Conservation (phyloP, 1,140 invertebrate species). For the Charaxes varanes region DNA sequence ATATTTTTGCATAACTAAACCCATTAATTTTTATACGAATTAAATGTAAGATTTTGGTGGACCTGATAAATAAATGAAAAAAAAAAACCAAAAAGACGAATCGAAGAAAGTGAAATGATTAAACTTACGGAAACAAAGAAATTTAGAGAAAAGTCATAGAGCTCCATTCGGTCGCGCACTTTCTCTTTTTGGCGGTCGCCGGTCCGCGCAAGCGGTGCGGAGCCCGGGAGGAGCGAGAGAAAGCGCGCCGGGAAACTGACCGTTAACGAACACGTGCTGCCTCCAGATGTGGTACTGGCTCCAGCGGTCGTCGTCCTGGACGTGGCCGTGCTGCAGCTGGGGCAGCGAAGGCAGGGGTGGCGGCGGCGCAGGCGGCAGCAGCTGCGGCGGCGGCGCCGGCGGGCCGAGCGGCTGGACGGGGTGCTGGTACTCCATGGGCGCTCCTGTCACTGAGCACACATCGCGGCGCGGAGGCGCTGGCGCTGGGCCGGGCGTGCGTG, state of each 20-base stretch:
- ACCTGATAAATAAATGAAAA: too few species aligned
- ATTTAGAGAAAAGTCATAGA: too few species aligned
- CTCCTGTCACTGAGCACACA: constrained; percentile 53
- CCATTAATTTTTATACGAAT: too few species aligned
- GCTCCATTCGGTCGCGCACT: too few species aligned
- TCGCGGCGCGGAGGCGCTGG: constrained; percentile 44
- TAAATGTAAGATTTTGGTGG: too few species aligned
- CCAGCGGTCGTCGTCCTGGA: constrained; percentile 72
- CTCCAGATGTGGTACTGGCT: constrained; percentile 77
- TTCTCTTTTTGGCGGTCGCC: too few species aligned
- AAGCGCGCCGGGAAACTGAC: constrained; percentile 63
- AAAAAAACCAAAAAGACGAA: too few species aligned
- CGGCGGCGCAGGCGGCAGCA: constrained; percentile 45
- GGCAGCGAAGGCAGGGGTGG: constrained; percentile 60
- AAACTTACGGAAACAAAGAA: too few species aligned
- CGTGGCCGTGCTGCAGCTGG: constrained; percentile 60
- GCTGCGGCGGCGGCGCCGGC: constrained; percentile 53
- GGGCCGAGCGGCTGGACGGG: constrained; percentile 49
- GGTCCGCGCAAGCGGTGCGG: constrained; percentile 16
- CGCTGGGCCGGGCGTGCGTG: constrained; percentile 38
- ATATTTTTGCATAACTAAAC: too few species aligned
- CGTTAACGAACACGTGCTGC: constrained; percentile 77
- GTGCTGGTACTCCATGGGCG: constrained; percentile 59
- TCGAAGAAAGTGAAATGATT: too few species aligned
- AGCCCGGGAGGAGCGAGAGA: constrained; percentile 30